A percentile compares a stretch with the other conserved stretches of the same genome.
phyloP scores from a whole-genome alignment of 2,888 invertebrate genomes.

The Cerastis leucographa region DNA sequence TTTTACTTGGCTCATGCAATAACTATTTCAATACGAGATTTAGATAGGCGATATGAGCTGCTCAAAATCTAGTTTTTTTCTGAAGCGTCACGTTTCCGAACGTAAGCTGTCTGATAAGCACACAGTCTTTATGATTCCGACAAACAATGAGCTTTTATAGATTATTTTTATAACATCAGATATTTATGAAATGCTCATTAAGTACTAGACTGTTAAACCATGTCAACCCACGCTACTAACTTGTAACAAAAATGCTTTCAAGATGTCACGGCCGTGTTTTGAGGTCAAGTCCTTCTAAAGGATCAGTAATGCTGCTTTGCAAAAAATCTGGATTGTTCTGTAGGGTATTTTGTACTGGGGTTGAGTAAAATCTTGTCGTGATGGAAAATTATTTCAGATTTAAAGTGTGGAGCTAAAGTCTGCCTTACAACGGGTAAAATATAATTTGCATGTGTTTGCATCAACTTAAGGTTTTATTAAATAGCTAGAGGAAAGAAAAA shows the following conservation, averaged over 20 bases:
- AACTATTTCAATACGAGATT: neutral
- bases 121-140: neutral
- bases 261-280: conserved; percentile 13
- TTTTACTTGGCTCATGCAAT: neutral
- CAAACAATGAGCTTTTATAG: neutral
- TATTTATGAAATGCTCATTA: neutral
- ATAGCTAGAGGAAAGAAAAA: neutral
- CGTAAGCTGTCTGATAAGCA: neutral
- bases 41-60: neutral
- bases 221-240: neutral
- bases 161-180: conserved; percentile 3
- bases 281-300: conserved; percentile 32
- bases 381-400: neutral
- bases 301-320: conserved; percentile 24
- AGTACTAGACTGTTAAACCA: neutral
- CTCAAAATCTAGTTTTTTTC: neutral
- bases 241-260: conserved; percentile 12
- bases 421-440: neutral
- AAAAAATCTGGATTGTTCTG: conserved; percentile 19
- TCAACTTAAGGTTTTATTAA: neutral
- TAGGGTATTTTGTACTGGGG: neutral
- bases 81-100: neutral
- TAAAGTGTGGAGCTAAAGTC: neutral
- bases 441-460: neutral
- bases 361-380: neutral